These are phyloP conservation scores for Axea sp. DNA, from an alignment of 2,888 invertebrate species.

Conservation along the genomic window DNA sequence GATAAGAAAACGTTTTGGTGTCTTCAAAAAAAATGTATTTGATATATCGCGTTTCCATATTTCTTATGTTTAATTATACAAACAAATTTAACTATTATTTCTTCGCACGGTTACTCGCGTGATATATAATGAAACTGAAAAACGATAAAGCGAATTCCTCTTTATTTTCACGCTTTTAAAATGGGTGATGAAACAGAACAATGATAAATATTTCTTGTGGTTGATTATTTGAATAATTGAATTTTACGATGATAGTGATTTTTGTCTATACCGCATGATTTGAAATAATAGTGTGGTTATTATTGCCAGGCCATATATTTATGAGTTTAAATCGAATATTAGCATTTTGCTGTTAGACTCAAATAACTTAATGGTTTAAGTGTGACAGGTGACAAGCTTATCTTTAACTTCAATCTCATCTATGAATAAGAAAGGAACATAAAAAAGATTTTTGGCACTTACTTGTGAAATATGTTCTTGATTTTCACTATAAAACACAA, in stretches of 20 bases:
- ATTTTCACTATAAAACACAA: slow-evolving; percentile 21
- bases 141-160: no score
- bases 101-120: no score
- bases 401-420: slow-evolving; percentile 40
- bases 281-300: slow-evolving; percentile 13
- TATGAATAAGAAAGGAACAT: slow-evolving; percentile 39
- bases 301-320: slow-evolving; percentile 30
- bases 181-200: slow-evolving; percentile 6
- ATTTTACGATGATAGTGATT: slow-evolving; percentile 40
- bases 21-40: slow-evolving; percentile 34
- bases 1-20: slow-evolving; percentile 52
- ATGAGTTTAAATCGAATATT: slow-evolving; percentile 41
- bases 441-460: slow-evolving; percentile 56
- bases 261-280: slow-evolving; percentile 2
- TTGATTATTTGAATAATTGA: slow-evolving; percentile 23
- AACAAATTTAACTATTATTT: background rate
- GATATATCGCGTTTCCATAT: slow-evolving; percentile 2
- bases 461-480: slow-evolving; percentile 36
- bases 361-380: slow-evolving; percentile 49
- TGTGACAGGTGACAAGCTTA: slow-evolving; percentile 59
- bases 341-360: slow-evolving; percentile 52
- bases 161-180: background rate
- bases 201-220: slow-evolving; percentile 9
- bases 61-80: background rate
- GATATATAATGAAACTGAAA: background rate